Evolutionary conservation across 1,140 invertebrate species (phyloP), one percentile per base, ranked within the genome.

Genomic region (Maconellicoccus hirsutus): DNA sequence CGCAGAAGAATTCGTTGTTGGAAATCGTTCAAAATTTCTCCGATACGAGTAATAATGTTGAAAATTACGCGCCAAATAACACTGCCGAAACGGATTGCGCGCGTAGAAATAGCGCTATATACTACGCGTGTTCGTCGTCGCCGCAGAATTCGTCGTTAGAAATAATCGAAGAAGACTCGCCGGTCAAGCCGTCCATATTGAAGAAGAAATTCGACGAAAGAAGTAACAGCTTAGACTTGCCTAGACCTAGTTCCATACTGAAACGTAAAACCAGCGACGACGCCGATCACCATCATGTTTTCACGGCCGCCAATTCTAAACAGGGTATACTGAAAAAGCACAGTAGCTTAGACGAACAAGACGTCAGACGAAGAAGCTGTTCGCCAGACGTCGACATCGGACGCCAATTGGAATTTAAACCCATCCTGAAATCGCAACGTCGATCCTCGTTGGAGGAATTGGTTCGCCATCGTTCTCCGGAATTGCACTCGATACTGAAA

Each of bases 321-420:
- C 86, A 87, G 76, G 89, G 89, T 59, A 92, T 92, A 75, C 79
- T 92, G 59, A 92, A 92, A 76, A 91, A 91, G 79, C 75, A 77
- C 42, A 82, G 88, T 70, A 90, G 88, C 75, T 80, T 91, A 71
- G 89, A 91, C 75, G 90, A 91, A 76, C 87, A 85, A 2, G 86
- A 87, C 78, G 80, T 86, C 71, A 81, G 86, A 70, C 82, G 86
- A 71, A 80, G 86, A 69, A 87, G 86, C 72, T 86, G 85, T 75
- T 88, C 87, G 72, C 86, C 87, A 0, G 86, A 88, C 75, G 83
- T 86, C 39, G 77, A 80, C 6, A 2, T 10, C 8, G 19, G 61
- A 4, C 61, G 16, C 25, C 16, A 19, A 7, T 16, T 6, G 8
- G 85, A 86, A 74, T 84, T 82, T 39, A 84, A 84, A 75, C 85